A percentile compares a stretch with the other conserved stretches of the same genome.
Evolutionary conservation across 2,888 invertebrate species (phyloP).

Genomic region (Tenodera sinensis): DNA sequence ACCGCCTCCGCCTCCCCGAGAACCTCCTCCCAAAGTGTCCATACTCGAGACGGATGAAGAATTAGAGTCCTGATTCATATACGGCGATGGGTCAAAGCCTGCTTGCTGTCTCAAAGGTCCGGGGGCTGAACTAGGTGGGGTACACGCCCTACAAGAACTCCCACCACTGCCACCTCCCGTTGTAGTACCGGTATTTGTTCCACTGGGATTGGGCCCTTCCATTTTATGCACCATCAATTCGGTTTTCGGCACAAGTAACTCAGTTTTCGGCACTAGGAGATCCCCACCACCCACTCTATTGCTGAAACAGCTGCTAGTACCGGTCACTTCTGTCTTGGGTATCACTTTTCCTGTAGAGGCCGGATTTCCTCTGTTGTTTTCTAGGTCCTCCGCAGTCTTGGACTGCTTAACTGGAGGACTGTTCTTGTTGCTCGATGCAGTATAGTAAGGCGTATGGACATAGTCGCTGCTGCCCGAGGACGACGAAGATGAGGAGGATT

Average conservation of each 20-base stretch:
- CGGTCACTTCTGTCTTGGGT: conserved; percentile 43
- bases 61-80: conserved; percentile 66
- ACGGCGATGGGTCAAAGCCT: conserved; percentile 55
- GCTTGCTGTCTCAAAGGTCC: conserved; percentile 35
- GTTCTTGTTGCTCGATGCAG: conserved; percentile 32
- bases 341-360: conserved; percentile 37
- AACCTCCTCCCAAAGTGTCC: conserved; percentile 49
- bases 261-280: background rate
- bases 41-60: conserved; percentile 66
- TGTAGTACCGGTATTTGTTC: conserved; percentile 55
- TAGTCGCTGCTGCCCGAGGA: conserved; percentile 34
- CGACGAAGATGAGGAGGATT: conserved; percentile 28
- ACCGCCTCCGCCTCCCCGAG: background rate
- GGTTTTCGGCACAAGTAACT: background rate
- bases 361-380: conserved; percentile 15
- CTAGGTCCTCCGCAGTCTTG: conserved; percentile 48
- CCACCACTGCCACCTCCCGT: conserved; percentile 47
- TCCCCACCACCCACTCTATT: conserved; percentile 29
- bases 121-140: conserved; percentile 48
- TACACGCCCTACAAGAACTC: conserved; percentile 44
- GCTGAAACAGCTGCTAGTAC: conserved; percentile 46
- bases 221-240: conserved; percentile 64
- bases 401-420: conserved; percentile 46
- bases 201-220: conserved; percentile 49
- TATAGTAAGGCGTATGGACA: conserved; percentile 44